Conservation (phyloP, 1,140 invertebrate genomes). For the Eupristina koningsbergeri region DNA sequence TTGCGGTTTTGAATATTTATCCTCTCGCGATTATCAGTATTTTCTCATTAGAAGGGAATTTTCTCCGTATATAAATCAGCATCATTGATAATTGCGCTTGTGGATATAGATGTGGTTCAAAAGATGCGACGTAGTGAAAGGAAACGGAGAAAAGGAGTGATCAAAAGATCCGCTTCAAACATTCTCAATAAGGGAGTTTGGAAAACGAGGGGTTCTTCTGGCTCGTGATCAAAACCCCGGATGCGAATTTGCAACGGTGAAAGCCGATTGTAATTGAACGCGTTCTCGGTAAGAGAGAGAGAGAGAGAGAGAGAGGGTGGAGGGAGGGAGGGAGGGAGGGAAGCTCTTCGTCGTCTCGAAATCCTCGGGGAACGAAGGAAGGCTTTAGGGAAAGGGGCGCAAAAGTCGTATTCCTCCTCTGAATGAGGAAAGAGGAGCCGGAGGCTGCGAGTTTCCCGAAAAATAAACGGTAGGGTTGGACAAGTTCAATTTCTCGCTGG, state of each 20-base stretch:
- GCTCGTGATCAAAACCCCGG: conserved; percentile 63
- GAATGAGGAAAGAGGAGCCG: not conserved
- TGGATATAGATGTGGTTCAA: not conserved
- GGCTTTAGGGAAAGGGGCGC: not conserved
- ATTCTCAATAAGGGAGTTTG: not conserved
- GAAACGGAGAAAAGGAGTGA: conserved; percentile 51
- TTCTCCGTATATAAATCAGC: not conserved
- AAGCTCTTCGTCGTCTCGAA: not conserved
- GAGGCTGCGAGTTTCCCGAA: not conserved
- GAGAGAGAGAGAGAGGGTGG: not conserved
- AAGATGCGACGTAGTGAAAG: conserved; percentile 36
- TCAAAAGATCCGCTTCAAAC: conserved; percentile 52
- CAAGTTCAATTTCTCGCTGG: conserved; percentile 64
- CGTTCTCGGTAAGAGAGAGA: conserved; percentile 35
- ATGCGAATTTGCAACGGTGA: conserved; percentile 61
- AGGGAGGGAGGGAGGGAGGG: not conserved
- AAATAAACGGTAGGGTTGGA: conserved; percentile 32
- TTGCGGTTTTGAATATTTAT: not conserved
- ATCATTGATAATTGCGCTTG: not conserved
- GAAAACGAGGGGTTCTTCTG: conserved; percentile 53
- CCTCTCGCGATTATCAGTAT: conserved; percentile 21
- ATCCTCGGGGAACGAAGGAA: not conserved
- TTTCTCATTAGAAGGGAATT: conserved; percentile 32
- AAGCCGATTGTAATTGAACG: conserved; percentile 65
- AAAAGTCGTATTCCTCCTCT: not conserved